Conservation (phyloP, 2,888 invertebrate species). For the Heteromurus nitidus region DNA sequence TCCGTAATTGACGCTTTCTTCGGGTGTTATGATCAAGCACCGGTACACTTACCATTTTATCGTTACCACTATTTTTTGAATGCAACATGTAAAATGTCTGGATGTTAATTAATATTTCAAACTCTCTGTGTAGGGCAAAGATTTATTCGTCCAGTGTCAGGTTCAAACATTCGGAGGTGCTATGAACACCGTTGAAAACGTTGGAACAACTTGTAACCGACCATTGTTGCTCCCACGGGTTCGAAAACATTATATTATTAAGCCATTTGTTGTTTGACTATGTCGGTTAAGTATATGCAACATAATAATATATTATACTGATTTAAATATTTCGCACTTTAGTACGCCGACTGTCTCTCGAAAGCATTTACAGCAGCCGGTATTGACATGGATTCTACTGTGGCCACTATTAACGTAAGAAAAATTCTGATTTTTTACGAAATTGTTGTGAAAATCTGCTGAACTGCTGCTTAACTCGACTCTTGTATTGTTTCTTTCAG, state of each 20-base stretch:
- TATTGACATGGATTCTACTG: neutral
- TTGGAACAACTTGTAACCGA: neutral
- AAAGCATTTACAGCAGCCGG: neutral
- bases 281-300: too few species aligned
- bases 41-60: neutral
- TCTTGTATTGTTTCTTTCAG: neutral
- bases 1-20: neutral
- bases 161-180: neutral
- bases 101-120: neutral
- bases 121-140: neutral
- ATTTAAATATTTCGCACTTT: too few species aligned
- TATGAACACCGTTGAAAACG: neutral
- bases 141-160: neutral
- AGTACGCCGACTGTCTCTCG: neutral
- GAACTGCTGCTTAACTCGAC: too few species aligned
- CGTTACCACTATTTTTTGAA: neutral
- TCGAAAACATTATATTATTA: neutral
- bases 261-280: too few species aligned
- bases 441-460: too few species aligned
- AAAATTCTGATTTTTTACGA: too few species aligned
- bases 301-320: too few species aligned
- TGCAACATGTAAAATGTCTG: neutral
- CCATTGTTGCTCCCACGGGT: neutral
- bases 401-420: neutral
- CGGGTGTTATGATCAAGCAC: neutral